These are phyloP conservation scores for Monomorium pharaonis DNA, from an alignment of 1,140 invertebrate species.

Conservation along the genomic window DNA sequence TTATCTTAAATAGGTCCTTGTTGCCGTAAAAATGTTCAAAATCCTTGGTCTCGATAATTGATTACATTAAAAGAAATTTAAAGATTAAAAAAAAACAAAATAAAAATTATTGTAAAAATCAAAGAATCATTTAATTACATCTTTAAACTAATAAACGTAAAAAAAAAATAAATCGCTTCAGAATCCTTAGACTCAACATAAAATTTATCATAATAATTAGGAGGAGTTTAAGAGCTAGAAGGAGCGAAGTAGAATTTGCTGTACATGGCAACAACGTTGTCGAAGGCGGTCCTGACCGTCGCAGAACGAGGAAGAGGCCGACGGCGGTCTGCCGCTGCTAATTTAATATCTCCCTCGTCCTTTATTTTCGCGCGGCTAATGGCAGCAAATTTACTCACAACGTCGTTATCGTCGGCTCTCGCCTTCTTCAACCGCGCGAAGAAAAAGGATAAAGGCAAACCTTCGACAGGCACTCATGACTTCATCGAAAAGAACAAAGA, in stretches of 20 bases:
- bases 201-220: slow-evolving; percentile 16
- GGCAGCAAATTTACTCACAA: slow-evolving; percentile 83
- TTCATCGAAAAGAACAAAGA: slow-evolving; percentile 50
- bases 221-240: background rate
- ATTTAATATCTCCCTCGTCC: slow-evolving; percentile 80
- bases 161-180: background rate
- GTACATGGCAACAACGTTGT: slow-evolving; percentile 8
- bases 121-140: background rate
- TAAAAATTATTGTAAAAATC: too few species aligned
- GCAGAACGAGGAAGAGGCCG: slow-evolving; percentile 59
- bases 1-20: too few species aligned
- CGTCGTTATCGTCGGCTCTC: slow-evolving; percentile 78
- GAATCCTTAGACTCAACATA: background rate
- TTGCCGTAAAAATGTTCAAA: too few species aligned
- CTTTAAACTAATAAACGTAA: background rate
- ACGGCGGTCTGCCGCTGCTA: slow-evolving; percentile 67
- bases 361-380: slow-evolving; percentile 83
- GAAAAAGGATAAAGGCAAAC: background rate
- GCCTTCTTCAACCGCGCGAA: background rate
- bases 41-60: too few species aligned
- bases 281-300: slow-evolving; percentile 25
- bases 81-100: too few species aligned
- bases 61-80: too few species aligned
- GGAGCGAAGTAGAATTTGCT: background rate
- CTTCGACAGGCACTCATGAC: slow-evolving; percentile 48